A percentile compares a stretch with the other conserved stretches of the same genome.
These are phyloP conservation scores for Muscidifurax raptorellus DNA, from an alignment of 1,140 invertebrate genomes.

Conservation along the genomic window DNA sequence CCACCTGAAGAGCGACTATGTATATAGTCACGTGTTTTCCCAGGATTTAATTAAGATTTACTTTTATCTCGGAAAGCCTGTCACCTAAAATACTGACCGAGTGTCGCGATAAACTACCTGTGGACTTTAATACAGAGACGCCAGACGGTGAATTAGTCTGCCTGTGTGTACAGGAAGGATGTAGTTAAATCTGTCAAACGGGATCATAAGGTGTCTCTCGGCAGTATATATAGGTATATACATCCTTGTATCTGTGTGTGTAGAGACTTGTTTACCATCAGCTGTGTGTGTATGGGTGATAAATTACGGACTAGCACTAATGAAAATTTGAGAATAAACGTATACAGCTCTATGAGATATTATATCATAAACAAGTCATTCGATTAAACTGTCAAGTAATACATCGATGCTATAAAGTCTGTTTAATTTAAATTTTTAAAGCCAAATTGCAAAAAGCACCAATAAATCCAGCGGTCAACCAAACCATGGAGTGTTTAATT, in stretches of 20 bases:
- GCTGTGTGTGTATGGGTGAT: background rate
- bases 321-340: background rate
- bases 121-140: background rate
- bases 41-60: background rate
- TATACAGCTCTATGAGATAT: background rate
- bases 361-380: no score
- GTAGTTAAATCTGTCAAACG: conserved; percentile 27
- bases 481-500: conserved; percentile 19
- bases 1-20: no score
- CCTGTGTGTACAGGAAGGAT: background rate
- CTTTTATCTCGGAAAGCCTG: background rate
- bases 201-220: conserved; percentile 2
- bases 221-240: no score
- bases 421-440: no score
- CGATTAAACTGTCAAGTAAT: no score
- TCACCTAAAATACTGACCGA: background rate
- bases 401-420: no score
- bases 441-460: no score
- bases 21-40: no score
- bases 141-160: conserved; percentile 2
- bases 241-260: no score
- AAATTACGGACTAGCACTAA: background rate
- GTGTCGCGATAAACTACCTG: background rate
- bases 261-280: background rate
- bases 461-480: no score